These are phyloP conservation scores for Phyllotreta striolata DNA, from an alignment of 2,888 invertebrate genomes.

Conservation along the genomic window DNA sequence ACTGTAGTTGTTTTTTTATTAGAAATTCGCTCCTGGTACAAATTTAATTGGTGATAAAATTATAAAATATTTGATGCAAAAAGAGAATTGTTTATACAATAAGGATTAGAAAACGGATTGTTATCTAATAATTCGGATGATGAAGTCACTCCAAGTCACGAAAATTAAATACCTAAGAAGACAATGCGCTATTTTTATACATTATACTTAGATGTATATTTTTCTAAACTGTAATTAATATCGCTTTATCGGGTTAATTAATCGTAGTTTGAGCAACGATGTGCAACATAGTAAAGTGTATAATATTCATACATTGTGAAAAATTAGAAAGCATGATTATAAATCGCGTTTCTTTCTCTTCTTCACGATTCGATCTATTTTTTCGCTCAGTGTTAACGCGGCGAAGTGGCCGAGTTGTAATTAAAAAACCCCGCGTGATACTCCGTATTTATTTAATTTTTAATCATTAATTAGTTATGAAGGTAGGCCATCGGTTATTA, in stretches of 20 bases:
- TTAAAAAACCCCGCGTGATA: constrained; percentile 25
- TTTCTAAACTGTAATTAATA: constrained; percentile 25
- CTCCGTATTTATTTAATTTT: constrained; percentile 1
- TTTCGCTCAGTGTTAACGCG: constrained; percentile 34
- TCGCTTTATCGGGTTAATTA: constrained; percentile 22
- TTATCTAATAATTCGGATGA: too few relatives aligned
- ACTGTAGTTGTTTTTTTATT: too few relatives aligned
- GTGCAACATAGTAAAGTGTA: constrained; percentile 40
- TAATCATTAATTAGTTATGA: constrained; percentile 28
- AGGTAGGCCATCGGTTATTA: constrained; percentile 20
- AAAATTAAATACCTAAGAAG: background rate
- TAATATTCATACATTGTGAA: constrained; percentile 47
- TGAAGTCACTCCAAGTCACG: too few relatives aligned
- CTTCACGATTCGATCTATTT: constrained; percentile 34
- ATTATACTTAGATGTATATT: background rate
- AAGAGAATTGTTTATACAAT: too few relatives aligned
- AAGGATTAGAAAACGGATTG: too few relatives aligned
- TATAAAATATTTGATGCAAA: too few relatives aligned
- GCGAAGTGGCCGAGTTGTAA: constrained; percentile 14
- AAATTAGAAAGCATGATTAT: constrained; percentile 57
- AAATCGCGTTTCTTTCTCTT: constrained; percentile 38
- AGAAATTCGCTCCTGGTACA: too few relatives aligned
- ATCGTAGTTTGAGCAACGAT: constrained; percentile 36
- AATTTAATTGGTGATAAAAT: too few relatives aligned
- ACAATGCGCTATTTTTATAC: constrained; percentile 12